Evolutionary conservation across 2,113 vertebrate genomes (phyloP), one percentile per base, ranked within the genome.

Genomic region (Labeo catla): DNA sequence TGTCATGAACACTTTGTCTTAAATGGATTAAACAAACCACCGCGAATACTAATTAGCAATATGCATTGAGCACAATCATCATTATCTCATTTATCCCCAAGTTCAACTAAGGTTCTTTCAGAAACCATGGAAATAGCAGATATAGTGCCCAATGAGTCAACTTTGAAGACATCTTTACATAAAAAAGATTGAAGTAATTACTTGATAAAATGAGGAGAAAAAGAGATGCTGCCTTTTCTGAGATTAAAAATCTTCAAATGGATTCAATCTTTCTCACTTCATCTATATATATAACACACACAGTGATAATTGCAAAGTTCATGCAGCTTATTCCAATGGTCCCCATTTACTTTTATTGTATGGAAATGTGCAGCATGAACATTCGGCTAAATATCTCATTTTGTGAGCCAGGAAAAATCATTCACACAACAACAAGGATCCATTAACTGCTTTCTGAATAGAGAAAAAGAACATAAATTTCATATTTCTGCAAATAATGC

Each of bases 1-100:
- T 70, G 52, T 61, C 76, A 72, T 86, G 59, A 66, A 86, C 65
- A 65, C 84, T 88, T 87, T 76, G 84, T 87, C 80, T 76, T 76
- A 85, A 88, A 83, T 74, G 65, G 80, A 88, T 87, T 84, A 80
- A 84, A 47, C 43, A 57, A 84, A 83, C n/a, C 11, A 34, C 10
- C 43, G 6, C 39, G 85, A 84, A 85, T 88, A 76, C 73, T 47
- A 88, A 91, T 89, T 76, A 59, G 61, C 45, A 61, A 78, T 86
- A 78, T 50, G 47, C 47, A 85, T 57, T 86, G 39, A 88, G 88
- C 65, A 15, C 43, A 19, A 77, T 28, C 72, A 63, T 76, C 57
- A 77, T 81, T 70, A 76, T 89, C 81, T 84, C 73, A 88, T 84
- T 87, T 86, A 83, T 12, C 57, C 52, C 73, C 8, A 2, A 63